A percentile compares a stretch with the other conserved stretches of the same genome.
Evolutionary conservation across 23 tunicate species (phyloP).

Genomic region (Ascidia mentula): DNA sequence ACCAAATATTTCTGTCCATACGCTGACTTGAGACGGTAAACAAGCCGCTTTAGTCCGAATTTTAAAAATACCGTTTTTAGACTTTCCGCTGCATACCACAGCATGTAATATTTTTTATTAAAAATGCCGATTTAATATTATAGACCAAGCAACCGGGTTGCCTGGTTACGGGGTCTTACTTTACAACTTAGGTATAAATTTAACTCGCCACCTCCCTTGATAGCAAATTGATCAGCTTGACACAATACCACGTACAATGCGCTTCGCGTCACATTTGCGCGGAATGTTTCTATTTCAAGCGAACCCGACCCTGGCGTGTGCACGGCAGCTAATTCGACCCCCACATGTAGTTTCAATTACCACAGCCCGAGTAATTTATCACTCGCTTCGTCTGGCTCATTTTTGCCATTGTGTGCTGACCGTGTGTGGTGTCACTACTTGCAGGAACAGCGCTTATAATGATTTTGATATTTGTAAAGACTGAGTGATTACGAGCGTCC

Average conservation of each 20-base stretch:
- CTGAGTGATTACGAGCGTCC: constrained; percentile 29
- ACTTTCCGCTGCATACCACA: too few relatives aligned
- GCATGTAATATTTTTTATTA: too few relatives aligned
- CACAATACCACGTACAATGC: neutral
- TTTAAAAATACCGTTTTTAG: too few relatives aligned
- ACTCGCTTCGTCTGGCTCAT: neutral
- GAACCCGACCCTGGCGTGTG: neutral
- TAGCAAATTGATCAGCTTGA: constrained; percentile 8
- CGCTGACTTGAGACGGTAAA: too few relatives aligned
- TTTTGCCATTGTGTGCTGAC: neutral
- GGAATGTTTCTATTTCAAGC: constrained; percentile 6
- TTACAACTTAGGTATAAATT: neutral
- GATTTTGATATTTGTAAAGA: neutral
- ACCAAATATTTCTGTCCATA: too few relatives aligned
- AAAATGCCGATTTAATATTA: too few relatives aligned
- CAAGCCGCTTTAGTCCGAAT: too few relatives aligned
- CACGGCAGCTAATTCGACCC: neutral
- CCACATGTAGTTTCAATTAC: neutral
- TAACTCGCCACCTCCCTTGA: neutral
- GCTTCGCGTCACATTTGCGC: neutral
- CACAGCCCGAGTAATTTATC: neutral
- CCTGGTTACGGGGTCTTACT: neutral
- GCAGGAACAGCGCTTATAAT: neutral
- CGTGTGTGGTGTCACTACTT: neutral
- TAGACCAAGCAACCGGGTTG: too few relatives aligned